Evolutionary conservation across 2,888 invertebrate genomes (phyloP).

Genomic region (Dascillus cervinus): DNA sequence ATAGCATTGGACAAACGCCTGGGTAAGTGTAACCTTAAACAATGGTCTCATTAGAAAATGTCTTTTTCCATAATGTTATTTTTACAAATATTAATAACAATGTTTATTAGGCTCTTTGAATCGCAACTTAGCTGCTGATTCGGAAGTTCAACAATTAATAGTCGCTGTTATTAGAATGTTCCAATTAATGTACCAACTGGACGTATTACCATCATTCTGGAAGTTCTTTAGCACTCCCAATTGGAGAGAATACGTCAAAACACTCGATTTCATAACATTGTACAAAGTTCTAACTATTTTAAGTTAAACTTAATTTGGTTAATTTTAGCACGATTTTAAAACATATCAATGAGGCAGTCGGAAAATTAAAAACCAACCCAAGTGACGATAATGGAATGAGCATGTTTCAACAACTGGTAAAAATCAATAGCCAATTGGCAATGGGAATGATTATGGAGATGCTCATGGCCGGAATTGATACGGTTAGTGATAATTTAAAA

Average conservation of each 20-base stretch:
- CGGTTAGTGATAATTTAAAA: constrained; percentile 44
- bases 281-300: constrained; percentile 21
- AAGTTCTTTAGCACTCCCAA: constrained; percentile 28
- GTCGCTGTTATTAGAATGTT: constrained; percentile 29
- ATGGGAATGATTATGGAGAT: constrained; percentile 62
- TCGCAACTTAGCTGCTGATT: constrained; percentile 27
- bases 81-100: background rate
- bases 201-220: constrained; percentile 35
- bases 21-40: constrained; percentile 17
- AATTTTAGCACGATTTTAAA: constrained; percentile 26
- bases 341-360: constrained; percentile 27
- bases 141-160: constrained; percentile 41
- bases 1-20: constrained; percentile 39
- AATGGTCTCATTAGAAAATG: background rate
- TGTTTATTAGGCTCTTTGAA: constrained; percentile 38
- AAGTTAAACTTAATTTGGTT: constrained; percentile 1
- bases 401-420: constrained; percentile 57
- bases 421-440: constrained; percentile 54
- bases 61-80: too few relatives aligned
- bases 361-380: constrained; percentile 27
- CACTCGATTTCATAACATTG: constrained; percentile 40
- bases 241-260: constrained; percentile 32
- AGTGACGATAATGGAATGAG: constrained; percentile 46
- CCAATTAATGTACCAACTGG: constrained; percentile 30
- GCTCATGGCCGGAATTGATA: constrained; percentile 63